Conservation (phyloP, 2,888 invertebrate genomes). For the Zaprionus obscuricornis region DNA sequence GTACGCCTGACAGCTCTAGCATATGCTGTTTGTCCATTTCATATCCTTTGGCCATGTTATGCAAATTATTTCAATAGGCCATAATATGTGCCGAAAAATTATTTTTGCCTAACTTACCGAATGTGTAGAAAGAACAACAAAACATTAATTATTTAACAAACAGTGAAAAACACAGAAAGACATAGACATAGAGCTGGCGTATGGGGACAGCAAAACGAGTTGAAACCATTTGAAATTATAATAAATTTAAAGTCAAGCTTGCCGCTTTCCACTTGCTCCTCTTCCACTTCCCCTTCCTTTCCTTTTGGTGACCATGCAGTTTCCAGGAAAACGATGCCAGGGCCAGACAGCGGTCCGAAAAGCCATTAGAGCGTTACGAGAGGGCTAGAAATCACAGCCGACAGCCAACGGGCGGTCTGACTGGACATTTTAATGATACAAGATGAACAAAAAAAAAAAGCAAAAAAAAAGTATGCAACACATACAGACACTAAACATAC, state of each 20-base stretch:
- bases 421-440: constrained; percentile 68
- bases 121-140: constrained; percentile 65
- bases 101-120: constrained; percentile 58
- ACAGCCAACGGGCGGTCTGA: constrained; percentile 63
- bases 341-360: constrained; percentile 57
- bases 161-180: constrained; percentile 27
- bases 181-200: not conserved
- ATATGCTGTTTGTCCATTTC: constrained; percentile 71
- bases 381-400: constrained; percentile 63
- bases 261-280: too few species aligned
- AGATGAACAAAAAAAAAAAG: constrained; percentile 45
- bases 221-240: constrained; percentile 65
- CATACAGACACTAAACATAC: constrained; percentile 37
- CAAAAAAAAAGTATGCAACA: not conserved
- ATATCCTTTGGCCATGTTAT: constrained; percentile 71
- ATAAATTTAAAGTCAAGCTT: constrained; percentile 65
- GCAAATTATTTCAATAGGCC: constrained; percentile 75
- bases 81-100: constrained; percentile 73
- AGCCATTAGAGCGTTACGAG: constrained; percentile 56
- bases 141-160: constrained; percentile 73
- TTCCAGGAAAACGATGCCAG: constrained; percentile 38
- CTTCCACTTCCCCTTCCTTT: too few species aligned
- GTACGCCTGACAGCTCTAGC: constrained; percentile 24
- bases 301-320: too few species aligned
- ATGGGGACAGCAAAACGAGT: constrained; percentile 12